Evolutionary conservation across 2,888 invertebrate genomes (phyloP), one percentile per base, ranked within the genome.

Genomic region (Aleiodes alternator): DNA sequence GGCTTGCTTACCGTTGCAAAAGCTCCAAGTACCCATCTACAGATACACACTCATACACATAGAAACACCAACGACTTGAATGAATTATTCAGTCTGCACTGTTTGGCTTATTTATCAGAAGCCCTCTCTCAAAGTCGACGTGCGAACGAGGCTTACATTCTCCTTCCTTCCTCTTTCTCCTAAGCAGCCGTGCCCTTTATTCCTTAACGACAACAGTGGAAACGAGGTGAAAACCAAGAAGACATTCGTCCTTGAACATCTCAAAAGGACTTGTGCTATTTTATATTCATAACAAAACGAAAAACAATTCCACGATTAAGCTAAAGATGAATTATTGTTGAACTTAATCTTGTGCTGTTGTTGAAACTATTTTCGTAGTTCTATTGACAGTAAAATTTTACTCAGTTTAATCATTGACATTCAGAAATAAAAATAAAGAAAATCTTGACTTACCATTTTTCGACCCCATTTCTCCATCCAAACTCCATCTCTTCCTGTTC

Each of bases 71-170:
- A 61, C 61, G 61, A 61, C 61, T 72, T 55, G 68, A 53, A 73
- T 73, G 73, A 73, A 73, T 73, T 55, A 73, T 73, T 73, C 73
- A 73, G 56, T 23, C 29, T 69, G 73, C 66, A 73, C 53, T 73
- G 73, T 73, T 73, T 73, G 73, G 66, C 73, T 73, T 73, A 73
- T 73, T 73, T 73, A 73, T 73, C 73, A 73, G 69, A 48, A 43
- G 59, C 55, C 73, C 69, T 61, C 59, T 38, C 43, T 43, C 43
- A 43, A n/a, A 69, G 69, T 55, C 55, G 69, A 69, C 69, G 69
- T 31, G 69, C 69, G 14, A 51, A 51, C 68, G 34, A 69, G 34
- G 55, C 69, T 53, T 69, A 51, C 53, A 23, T 31, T 53, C 55
- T n/a, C 55, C 55, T 53, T 31, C 8, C 29, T 4, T 31, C 53